Conservation (phyloP, 2,797 vertebrate species). For the Orientallactaga sibirica region DNA sequence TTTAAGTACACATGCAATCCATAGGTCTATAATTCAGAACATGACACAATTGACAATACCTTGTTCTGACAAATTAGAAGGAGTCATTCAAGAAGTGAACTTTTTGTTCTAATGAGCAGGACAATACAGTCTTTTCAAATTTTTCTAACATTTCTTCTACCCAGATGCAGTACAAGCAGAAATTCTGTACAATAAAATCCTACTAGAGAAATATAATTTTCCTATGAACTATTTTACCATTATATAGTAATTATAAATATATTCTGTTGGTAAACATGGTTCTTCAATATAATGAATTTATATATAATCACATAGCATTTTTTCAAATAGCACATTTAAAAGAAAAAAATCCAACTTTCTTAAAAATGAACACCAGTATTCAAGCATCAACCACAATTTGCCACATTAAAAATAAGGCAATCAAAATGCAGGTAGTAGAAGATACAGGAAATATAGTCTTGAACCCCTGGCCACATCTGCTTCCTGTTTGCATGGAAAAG, state of each 20-base stretch:
- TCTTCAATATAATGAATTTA: too few relatives aligned
- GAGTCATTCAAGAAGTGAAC: not conserved
- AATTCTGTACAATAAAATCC: not conserved
- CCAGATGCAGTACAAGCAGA: not conserved
- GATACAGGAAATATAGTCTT: not conserved
- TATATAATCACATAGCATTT: too few relatives aligned
- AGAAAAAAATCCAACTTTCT: constrained; percentile 35
- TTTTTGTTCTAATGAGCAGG: not conserved
- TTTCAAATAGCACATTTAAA: not conserved
- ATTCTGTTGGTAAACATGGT: too few relatives aligned
- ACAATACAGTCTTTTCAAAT: not conserved
- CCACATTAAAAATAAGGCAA: constrained; percentile 56
- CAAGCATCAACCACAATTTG: constrained; percentile 38
- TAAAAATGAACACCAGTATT: constrained; percentile 47
- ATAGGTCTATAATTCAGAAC: not conserved
- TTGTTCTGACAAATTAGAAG: constrained; percentile 12
- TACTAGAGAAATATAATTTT: not conserved
- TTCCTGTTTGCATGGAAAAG: constrained; percentile 43
- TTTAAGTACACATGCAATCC: not conserved
- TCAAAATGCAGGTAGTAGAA: constrained; percentile 47
- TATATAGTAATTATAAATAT: too few relatives aligned
- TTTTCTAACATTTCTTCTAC: not conserved
- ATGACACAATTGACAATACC: not conserved
- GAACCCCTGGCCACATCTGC: not conserved
- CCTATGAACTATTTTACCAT: too few relatives aligned